Evolutionary conservation across 1,140 invertebrate genomes (phyloP).

Genomic region (Drosophila seguyi): DNA sequence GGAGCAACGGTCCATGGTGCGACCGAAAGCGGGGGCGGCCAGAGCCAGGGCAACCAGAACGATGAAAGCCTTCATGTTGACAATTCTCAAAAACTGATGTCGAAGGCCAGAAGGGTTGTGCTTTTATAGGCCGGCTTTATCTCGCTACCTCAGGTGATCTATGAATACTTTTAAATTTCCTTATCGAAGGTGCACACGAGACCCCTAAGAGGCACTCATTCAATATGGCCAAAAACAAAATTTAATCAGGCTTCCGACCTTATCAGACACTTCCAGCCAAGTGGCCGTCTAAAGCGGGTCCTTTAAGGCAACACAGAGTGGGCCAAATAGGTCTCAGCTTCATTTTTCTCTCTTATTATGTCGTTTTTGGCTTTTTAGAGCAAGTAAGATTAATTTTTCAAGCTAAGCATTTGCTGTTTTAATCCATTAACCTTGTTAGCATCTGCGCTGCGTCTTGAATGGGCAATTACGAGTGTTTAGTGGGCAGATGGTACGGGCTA

Average conservation of each 20-base stretch:
- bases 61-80: constrained; percentile 64
- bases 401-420: constrained; percentile 11
- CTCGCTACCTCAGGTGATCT: constrained; percentile 19
- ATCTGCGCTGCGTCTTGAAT: constrained; percentile 24
- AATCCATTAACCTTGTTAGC: constrained; percentile 54
- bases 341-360: neutral
- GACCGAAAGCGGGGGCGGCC: constrained; percentile 54
- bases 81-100: constrained; percentile 17
- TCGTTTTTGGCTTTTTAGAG: constrained; percentile 27
- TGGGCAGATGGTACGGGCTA: constrained; percentile 38
- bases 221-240: constrained; percentile 7
- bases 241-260: constrained; percentile 5
- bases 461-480: constrained; percentile 38
- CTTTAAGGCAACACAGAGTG: neutral
- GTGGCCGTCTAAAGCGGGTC: constrained; percentile 13
- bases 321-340: constrained; percentile 1
- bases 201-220: neutral
- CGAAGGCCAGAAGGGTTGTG: neutral
- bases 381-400: constrained; percentile 30
- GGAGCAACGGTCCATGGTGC: constrained; percentile 77
- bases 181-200: constrained; percentile 21
- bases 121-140: constrained; percentile 29
- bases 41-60: constrained; percentile 56
- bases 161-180: neutral
- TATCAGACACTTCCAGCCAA: constrained; percentile 17